These are phyloP conservation scores for Galendromus occidentalis DNA, from an alignment of 1,140 invertebrate genomes.

Conservation along the genomic window DNA sequence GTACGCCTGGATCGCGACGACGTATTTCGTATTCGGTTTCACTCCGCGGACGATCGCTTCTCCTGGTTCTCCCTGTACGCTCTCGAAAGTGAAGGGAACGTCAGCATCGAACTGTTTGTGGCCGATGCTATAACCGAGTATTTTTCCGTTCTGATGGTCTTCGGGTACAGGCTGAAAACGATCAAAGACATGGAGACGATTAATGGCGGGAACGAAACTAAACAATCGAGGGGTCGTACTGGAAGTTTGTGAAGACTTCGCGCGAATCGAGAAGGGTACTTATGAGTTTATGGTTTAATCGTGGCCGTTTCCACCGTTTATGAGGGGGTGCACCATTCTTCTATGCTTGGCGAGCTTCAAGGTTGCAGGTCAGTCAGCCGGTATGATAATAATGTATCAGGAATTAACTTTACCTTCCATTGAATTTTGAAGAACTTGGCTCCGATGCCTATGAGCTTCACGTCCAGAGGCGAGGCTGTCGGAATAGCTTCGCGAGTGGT, in stretches of 20 bases:
- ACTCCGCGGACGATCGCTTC: slow-evolving; percentile 1
- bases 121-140: neutral
- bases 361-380: too few species aligned
- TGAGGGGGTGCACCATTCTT: too few species aligned
- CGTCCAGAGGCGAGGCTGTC: neutral
- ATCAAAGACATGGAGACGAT: too few species aligned
- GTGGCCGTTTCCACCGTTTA: too few species aligned
- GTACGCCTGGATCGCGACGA: neutral
- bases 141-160: neutral
- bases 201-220: too few species aligned
- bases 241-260: too few species aligned
- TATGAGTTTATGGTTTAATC: too few species aligned
- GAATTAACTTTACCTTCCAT: neutral
- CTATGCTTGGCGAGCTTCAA: too few species aligned
- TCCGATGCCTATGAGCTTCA: slow-evolving; percentile 5
- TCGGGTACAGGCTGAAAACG: neutral
- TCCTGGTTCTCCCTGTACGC: neutral
- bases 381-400: too few species aligned
- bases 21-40: neutral
- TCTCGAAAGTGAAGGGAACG: slow-evolving; percentile 1
- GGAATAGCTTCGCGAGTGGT: neutral
- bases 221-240: too few species aligned
- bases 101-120: slow-evolving; percentile 5
- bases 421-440: slow-evolving; percentile 5
- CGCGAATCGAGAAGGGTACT: too few species aligned